Conservation (phyloP, 2,797 vertebrate species). For the Phalanger gymnotis region DNA sequence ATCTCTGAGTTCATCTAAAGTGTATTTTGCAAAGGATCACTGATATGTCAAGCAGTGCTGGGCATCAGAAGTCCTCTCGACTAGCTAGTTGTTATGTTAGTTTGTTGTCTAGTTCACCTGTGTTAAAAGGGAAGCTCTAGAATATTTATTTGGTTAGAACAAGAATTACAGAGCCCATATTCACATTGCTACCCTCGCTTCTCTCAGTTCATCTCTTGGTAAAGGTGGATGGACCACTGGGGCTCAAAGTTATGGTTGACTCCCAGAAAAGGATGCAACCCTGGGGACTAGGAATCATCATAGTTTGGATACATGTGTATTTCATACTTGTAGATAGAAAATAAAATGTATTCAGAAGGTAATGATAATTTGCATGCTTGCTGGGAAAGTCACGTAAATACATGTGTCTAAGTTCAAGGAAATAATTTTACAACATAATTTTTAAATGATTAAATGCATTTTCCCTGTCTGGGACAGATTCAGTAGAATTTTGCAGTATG, state of each 20-base stretch:
- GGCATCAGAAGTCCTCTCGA: neutral
- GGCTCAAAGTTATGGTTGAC: neutral
- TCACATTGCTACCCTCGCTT: neutral
- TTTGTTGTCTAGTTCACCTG: neutral
- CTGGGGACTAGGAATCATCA: neutral
- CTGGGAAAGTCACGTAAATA: constrained; percentile 28
- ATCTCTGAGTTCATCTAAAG: neutral
- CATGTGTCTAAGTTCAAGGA: neutral
- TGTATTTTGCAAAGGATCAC: neutral
- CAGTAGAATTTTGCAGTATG: constrained; percentile 17
- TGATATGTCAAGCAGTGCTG: neutral
- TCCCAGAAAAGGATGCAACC: neutral
- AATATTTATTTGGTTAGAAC: neutral
- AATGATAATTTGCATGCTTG: neutral
- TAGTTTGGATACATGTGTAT: neutral
- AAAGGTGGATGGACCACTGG: neutral
- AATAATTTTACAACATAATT: neutral
- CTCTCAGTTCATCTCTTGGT: neutral
- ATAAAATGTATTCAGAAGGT: neutral
- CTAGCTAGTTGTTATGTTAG: neutral
- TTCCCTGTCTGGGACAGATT: constrained; percentile 18
- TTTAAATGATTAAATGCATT: neutral
- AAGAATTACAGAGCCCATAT: neutral
- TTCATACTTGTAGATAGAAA: neutral
- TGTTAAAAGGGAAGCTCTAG: neutral